Evolutionary conservation across 2,888 invertebrate species (phyloP).

Genomic region (Protodeltote pygarga): DNA sequence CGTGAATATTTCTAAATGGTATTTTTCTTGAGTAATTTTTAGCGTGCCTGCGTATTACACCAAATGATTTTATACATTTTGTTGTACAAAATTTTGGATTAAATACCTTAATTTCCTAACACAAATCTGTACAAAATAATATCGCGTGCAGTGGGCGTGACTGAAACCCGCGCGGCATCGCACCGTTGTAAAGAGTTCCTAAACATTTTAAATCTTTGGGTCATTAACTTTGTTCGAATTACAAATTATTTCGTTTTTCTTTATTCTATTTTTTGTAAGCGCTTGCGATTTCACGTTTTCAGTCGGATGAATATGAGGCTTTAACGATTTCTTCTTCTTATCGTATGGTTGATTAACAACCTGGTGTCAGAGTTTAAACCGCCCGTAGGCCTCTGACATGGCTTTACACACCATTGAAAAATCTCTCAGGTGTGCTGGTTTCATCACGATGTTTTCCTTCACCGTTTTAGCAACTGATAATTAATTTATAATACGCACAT

Average conservation of each 20-base stretch:
- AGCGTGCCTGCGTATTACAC: too few species aligned
- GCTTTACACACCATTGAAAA: too few species aligned
- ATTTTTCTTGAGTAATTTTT: neutral
- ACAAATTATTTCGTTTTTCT: neutral
- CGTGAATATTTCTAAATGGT: neutral
- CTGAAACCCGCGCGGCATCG: constrained; percentile 14
- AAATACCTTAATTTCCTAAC: constrained; percentile 13
- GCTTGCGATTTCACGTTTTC: too few species aligned
- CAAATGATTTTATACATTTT: too few species aligned
- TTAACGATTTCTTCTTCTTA: neutral
- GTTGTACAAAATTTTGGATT: constrained; percentile 11
- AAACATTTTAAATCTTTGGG: constrained; percentile 29
- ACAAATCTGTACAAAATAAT: constrained; percentile 23
- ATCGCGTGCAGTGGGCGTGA: constrained; percentile 30
- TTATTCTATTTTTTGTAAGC: constrained; percentile 7
- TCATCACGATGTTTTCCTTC: too few species aligned
- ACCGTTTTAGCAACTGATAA: too few species aligned
- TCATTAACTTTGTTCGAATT: constrained; percentile 12
- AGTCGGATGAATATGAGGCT: too few species aligned
- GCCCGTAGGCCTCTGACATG: too few species aligned
- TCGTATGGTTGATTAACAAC: too few species aligned
- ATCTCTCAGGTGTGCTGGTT: too few species aligned
- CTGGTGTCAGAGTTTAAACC: too few species aligned
- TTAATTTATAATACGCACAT: too few species aligned
- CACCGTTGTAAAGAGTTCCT: constrained; percentile 5